Conservation (phyloP, 2,888 invertebrate genomes). For the Tetragonisca angustula region DNA sequence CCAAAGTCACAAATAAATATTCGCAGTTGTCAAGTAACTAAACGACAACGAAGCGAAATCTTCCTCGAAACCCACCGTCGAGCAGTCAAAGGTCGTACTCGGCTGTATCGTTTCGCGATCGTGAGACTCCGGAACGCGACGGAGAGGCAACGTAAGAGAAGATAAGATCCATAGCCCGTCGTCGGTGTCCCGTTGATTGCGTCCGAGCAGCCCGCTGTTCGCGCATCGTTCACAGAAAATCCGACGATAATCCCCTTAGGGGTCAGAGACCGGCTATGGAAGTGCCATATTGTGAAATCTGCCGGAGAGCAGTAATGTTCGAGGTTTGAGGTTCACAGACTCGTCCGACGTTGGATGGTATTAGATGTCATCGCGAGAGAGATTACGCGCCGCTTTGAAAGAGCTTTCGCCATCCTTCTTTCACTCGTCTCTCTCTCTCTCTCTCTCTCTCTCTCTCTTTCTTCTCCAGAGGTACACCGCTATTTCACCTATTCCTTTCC, state of each 20-base stretch:
- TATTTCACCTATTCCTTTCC: slow-evolving; percentile 58
- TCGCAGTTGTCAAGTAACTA: neutral
- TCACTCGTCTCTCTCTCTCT: slow-evolving; percentile 27
- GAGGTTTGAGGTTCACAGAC: slow-evolving; percentile 72
- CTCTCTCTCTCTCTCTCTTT: slow-evolving; percentile 12
- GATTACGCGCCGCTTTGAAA: slow-evolving; percentile 79
- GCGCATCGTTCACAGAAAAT: slow-evolving; percentile 47
- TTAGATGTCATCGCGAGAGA: slow-evolving; percentile 80
- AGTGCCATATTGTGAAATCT: slow-evolving; percentile 75
- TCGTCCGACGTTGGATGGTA: slow-evolving; percentile 73
- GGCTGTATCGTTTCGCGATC: neutral
- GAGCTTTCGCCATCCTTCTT: slow-evolving; percentile 63
- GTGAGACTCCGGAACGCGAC: neutral
- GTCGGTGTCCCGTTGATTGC: slow-evolving; percentile 29
- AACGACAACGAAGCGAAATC: neutral
- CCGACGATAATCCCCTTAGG: slow-evolving; percentile 65
- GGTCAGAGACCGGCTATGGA: slow-evolving; percentile 62
- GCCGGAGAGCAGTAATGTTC: slow-evolving; percentile 63
- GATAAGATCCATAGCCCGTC: slow-evolving; percentile 25
- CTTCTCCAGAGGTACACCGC: slow-evolving; percentile 49
- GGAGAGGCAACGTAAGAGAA: neutral
- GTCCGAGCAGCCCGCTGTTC: slow-evolving; percentile 9
- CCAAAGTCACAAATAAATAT: neutral
- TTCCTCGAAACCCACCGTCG: neutral
- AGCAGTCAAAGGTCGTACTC: neutral